Evolutionary conservation across 2,888 invertebrate genomes (phyloP), one percentile per base, ranked within the genome.

Genomic region (Catocala fraxini): DNA sequence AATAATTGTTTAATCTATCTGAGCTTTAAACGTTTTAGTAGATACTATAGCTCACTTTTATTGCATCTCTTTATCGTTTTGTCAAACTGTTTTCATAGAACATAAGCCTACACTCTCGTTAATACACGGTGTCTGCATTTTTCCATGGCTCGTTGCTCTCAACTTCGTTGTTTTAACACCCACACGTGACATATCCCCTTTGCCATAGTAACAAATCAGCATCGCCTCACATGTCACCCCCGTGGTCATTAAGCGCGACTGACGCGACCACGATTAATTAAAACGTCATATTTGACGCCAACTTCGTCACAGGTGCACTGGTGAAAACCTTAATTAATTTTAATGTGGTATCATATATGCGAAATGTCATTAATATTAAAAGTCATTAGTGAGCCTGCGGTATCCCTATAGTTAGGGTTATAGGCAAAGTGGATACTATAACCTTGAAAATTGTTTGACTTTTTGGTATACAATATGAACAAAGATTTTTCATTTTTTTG

Each of bases 261-360:
- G 80, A 79, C 76, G 80, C 75, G 81, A 75, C 82, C 77, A 77
- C 82, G 82, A 90, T 91, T 90, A 89, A 91, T 91, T 88, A 88
- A 82, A 87, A 85, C 75, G 84, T 87, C 86, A 89, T 86, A 86
- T 83, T 86, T 64, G 81, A 81, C 72, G 81, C 73, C 82, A 76
- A 81, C 78, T 81, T 78, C 66, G 85, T 76, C 84, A 80, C 90
- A 91, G 89, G 89, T 90, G 90, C 81, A 77, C 70, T 75, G 81
- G 71, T 74, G 79, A 71, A 74, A 81, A 79, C 84, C 81, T 75
- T 84, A 79, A 87, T 88, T 87, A 86, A 83, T 80, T 82, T 81
- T 83, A 77, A 80, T 79, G 66, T 51, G 68, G 65, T 71, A 73
- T 75, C 71, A 65, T 70, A 64, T 68, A 60, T 65, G 68, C 63